A percentile compares a stretch with the other conserved stretches of the same genome.
Evolutionary conservation across 1,140 invertebrate species (phyloP).

Genomic region (Pseudobourletiella spinata): DNA sequence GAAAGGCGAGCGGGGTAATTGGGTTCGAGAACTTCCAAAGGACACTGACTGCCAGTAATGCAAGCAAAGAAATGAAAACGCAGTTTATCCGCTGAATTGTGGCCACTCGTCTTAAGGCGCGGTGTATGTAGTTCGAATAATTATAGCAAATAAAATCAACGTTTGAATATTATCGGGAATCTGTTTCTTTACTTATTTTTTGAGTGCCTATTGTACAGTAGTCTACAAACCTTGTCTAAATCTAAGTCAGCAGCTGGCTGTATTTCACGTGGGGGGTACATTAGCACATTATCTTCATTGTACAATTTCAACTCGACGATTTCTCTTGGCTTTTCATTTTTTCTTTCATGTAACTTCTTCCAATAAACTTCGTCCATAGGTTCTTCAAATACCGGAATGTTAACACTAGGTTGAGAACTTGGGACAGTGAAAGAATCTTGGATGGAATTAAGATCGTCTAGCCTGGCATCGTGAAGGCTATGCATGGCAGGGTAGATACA

Average conservation of each 20-base stretch:
- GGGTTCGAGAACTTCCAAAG: slow-evolving; percentile 6
- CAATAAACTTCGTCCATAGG: neutral
- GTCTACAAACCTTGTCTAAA: slow-evolving; percentile 24
- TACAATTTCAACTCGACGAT: slow-evolving; percentile 2
- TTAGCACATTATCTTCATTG: neutral
- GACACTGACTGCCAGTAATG: neutral
- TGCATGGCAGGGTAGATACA: slow-evolving; percentile 76
- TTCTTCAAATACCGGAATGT: slow-evolving; percentile 7
- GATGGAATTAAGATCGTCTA: slow-evolving; percentile 60
- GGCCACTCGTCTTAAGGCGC: neutral
- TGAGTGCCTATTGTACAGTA: slow-evolving; percentile 16
- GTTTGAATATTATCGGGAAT: neutral
- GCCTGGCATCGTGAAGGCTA: slow-evolving; percentile 59
- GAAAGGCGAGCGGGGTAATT: slow-evolving; percentile 3
- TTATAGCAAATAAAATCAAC: neutral
- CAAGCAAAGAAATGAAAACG: neutral
- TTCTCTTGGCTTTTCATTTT: neutral
- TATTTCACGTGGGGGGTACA: slow-evolving; percentile 1
- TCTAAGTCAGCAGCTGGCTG: slow-evolving; percentile 30
- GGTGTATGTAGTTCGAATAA: neutral
- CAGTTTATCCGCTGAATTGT: neutral
- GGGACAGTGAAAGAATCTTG: slow-evolving; percentile 50
- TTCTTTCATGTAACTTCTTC: neutral
- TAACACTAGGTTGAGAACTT: neutral
- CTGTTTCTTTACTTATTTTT: neutral